Conservation (phyloP, 2,113 vertebrate species). For the Bucco capensis region DNA sequence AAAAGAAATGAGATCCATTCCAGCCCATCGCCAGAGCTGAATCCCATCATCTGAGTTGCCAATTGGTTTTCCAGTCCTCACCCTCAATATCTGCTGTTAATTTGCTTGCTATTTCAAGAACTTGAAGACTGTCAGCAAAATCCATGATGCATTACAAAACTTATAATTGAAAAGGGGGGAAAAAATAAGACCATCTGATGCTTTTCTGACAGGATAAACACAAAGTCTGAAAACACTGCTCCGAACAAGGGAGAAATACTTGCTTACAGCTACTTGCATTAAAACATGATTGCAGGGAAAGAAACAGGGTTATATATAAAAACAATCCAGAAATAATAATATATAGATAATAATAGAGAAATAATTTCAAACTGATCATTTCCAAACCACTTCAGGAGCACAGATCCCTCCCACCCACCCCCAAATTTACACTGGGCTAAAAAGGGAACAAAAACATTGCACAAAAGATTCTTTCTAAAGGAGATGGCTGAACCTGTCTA, state of each 20-base stretch:
- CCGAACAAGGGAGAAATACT: slow-evolving; percentile 8
- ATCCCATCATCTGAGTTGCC: slow-evolving; percentile 63
- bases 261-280: slow-evolving; percentile 17
- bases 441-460: neutral
- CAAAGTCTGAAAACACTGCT: slow-evolving; percentile 40
- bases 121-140: slow-evolving; percentile 81
- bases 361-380: slow-evolving; percentile 8
- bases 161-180: slow-evolving; percentile 74
- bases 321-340: no score
- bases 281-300: slow-evolving; percentile 35
- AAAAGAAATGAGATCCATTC: slow-evolving; percentile 72
- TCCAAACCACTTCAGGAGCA: neutral
- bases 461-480: neutral
- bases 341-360: neutral
- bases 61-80: slow-evolving; percentile 73
- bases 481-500: neutral
- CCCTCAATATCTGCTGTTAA: slow-evolving; percentile 76
- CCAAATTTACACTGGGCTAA: neutral
- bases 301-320: neutral
- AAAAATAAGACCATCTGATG: slow-evolving; percentile 46
- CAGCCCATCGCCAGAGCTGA: slow-evolving; percentile 51
- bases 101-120: slow-evolving; percentile 76
- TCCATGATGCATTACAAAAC: slow-evolving; percentile 78
- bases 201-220: slow-evolving; percentile 70
- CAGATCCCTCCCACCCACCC: neutral